Evolutionary conservation across 2,797 vertebrate genomes (phyloP), one percentile per base, ranked within the genome.

Genomic region (Coracias cyanogaster): DNA sequence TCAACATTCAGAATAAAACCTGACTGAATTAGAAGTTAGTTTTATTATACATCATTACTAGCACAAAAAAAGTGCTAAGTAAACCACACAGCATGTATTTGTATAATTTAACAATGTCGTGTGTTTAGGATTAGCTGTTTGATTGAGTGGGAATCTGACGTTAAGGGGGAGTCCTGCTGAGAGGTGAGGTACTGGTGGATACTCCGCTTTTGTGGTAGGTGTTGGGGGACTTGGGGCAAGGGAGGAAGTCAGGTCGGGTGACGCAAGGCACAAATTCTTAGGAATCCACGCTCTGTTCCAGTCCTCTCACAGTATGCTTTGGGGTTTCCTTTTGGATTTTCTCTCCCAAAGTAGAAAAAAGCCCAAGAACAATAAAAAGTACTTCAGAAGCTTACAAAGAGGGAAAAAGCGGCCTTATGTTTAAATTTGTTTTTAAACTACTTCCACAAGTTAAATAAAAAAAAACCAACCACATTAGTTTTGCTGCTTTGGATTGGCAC

Each of bases 1-100:
- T 51, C 93, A 73, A 69, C 28, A 90, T 94, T 21, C 26, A 39
- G 39, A 96, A 93, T 95, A 95, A 96, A 95, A 76, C 10, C 19
- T 24, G 22, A 15, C 22, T 67, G 49, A 82, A 41, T 76, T 69
- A 29, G 37, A 92, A 86, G 15, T 61, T n/a, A 2, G 0, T 58
- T 54, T 57, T 60, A 21, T 66, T 74, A 2, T 20, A 8, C 2
- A 2, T 69, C 13, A 5, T 78, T 72, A 55, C 12, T 28, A 12
- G 15, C 62, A 58, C 8, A 2, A 15, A 29, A 39, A 45, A 25
- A 15, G 2, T 0, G 26, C 19, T 4, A 6, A 19, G 45, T 45
- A 45, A 49, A 55, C 10, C 21, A 13, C 48, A 21, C 5, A 3
- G 10, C 0, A 0, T 17, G 3, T 16, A 3, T 60, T 70, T 70